A percentile compares a stretch with the other conserved stretches of the same genome.
Conservation (phyloP, 2,113 vertebrate genomes). For the Ciconia boyciana region DNA sequence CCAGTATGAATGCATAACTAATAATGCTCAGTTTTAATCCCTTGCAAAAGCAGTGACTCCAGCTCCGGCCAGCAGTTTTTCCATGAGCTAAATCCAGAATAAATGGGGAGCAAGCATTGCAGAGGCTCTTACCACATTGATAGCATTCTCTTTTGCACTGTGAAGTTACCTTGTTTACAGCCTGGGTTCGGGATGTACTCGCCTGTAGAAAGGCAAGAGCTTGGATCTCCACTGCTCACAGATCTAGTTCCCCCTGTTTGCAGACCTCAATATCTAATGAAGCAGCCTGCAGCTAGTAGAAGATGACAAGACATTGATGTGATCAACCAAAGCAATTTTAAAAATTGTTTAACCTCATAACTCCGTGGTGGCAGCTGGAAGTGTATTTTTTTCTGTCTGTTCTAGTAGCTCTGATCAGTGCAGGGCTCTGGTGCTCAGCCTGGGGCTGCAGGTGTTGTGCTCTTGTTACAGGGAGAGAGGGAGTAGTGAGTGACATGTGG, state of each 20-base stretch:
- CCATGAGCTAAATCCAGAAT: neutral
- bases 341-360: neutral
- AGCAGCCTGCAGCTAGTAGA: neutral
- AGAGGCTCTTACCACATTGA: neutral
- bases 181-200: fast-evolving
- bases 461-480: neutral
- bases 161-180: neutral
- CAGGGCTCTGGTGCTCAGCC: neutral
- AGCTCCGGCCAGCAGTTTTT: neutral
- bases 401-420: neutral
- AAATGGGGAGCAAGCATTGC: neutral
- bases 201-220: neutral
- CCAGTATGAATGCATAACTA: neutral
- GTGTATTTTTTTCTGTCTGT: neutral
- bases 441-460: neutral
- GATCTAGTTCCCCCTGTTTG: neutral
- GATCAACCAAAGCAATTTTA: neutral
- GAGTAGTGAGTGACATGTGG: neutral
- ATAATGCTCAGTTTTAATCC: neutral
- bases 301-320: neutral
- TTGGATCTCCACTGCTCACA: neutral
- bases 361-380: neutral
- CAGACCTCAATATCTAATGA: neutral
- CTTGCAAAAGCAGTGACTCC: neutral
- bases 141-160: neutral